These are phyloP conservation scores for Ginglymostoma cirratum DNA, from an alignment of 2,113 vertebrate genomes.

Conservation along the genomic window DNA sequence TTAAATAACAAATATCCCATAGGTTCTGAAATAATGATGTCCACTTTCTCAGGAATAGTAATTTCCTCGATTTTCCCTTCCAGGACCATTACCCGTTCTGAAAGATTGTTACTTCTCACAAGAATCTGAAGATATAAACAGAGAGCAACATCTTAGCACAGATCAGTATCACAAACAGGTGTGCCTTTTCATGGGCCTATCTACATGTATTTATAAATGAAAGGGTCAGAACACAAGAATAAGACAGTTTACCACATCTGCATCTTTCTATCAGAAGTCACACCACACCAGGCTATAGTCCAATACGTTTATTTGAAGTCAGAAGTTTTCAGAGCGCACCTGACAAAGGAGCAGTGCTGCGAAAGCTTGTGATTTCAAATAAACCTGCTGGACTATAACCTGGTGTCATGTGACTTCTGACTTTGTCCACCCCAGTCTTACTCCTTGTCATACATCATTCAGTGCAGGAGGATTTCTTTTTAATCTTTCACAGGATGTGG, in stretches of 20 bases:
- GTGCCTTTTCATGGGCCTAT: not conserved
- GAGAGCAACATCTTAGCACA: constrained; percentile 29
- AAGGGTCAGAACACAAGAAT: not conserved
- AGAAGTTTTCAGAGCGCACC: no score
- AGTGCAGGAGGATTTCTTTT: no score
- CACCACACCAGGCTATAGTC: no score
- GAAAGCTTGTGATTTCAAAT: no score
- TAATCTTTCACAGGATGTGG: no score
- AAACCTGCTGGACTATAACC: no score
- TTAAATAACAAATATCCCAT: constrained; percentile 70
- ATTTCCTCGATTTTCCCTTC: constrained; percentile 63
- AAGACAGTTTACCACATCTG: not conserved
- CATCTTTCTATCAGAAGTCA: not conserved
- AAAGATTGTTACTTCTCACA: constrained; percentile 61
- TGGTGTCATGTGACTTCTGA: no score
- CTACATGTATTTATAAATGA: not conserved
- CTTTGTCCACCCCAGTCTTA: no score
- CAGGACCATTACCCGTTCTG: constrained; percentile 60
- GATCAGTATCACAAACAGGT: not conserved
- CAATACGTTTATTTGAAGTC: no score
- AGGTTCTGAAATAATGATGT: constrained; percentile 68
- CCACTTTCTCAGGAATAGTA: constrained; percentile 59
- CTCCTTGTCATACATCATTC: no score
- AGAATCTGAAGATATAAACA: constrained; percentile 53
- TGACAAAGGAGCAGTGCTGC: no score